These are phyloP conservation scores for Equus przewalskii DNA, from an alignment of 2,113 vertebrate species.

Conservation along the genomic window DNA sequence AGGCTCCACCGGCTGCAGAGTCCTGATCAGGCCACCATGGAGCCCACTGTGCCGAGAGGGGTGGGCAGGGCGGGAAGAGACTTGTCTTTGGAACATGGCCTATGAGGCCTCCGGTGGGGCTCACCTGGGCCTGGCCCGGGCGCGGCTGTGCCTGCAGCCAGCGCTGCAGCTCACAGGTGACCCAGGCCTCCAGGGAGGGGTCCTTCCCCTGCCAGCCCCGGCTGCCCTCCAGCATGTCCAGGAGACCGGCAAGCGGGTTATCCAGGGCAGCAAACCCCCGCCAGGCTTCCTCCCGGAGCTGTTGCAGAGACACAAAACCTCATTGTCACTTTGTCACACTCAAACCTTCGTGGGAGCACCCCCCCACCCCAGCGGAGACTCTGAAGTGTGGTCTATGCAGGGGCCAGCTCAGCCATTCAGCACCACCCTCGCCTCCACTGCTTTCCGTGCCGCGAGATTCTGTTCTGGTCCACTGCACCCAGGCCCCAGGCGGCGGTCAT, in stretches of 20 bases:
- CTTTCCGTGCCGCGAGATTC: conserved; percentile 85
- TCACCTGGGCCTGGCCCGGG: background rate
- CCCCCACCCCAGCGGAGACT: conserved; percentile 71
- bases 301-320: conserved; percentile 77
- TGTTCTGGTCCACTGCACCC: conserved; percentile 83
- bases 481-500: conserved; percentile 83
- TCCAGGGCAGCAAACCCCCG: conserved; percentile 77
- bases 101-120: fast-evolving
- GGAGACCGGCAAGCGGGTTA: conserved; percentile 76
- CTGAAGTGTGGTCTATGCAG: no score
- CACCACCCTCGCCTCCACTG: background rate
- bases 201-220: conserved; percentile 48
- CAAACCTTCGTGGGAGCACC: conserved; percentile 74
- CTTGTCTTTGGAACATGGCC: fast-evolving
- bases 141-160: conserved; percentile 80
- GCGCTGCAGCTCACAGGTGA: conserved; percentile 73
- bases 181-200: conserved; percentile 73
- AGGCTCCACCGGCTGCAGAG: fast-evolving
- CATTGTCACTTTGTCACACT: conserved; percentile 57
- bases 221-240: conserved; percentile 83
- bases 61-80: background rate
- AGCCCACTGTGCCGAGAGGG: fast-evolving
- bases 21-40: fast-evolving
- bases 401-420: background rate
- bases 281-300: conserved; percentile 85